Evolutionary conservation across 1,140 invertebrate genomes (phyloP).

Genomic region (Drosophila eugracilis): DNA sequence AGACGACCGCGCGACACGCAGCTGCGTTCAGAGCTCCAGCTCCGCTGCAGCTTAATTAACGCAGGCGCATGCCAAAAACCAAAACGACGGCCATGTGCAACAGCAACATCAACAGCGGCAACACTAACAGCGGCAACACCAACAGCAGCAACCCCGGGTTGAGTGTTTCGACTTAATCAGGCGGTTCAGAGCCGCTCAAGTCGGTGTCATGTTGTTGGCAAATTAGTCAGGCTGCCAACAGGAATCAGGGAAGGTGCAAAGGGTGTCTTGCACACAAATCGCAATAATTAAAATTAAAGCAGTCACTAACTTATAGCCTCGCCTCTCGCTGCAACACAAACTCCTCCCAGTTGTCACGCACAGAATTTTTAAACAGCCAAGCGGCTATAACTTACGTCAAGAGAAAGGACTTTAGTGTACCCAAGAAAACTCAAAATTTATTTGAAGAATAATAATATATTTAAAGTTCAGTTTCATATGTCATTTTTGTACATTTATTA

Average conservation of each 20-base stretch:
- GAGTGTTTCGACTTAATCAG: constrained; percentile 78
- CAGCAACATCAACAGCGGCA: constrained; percentile 10
- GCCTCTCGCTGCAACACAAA: constrained; percentile 14
- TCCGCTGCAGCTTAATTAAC: constrained; percentile 73
- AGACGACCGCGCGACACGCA: constrained; percentile 62
- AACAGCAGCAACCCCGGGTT: constrained; percentile 21
- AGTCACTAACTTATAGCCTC: constrained; percentile 65
- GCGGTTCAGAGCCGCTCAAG: constrained; percentile 48
- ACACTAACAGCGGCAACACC: constrained; percentile 20
- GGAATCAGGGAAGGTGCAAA: not conserved
- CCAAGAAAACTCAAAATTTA: not conserved
- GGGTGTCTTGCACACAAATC: constrained; percentile 26
- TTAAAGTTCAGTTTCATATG: not conserved
- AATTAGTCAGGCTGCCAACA: constrained; percentile 64
- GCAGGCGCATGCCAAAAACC: constrained; percentile 73
- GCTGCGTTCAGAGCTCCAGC: constrained; percentile 28
- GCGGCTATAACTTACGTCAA: not conserved
- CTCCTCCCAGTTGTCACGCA: constrained; percentile 31
- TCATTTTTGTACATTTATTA: not conserved
- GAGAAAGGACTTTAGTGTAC: not conserved
- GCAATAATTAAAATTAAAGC: constrained; percentile 80
- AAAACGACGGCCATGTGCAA: constrained; percentile 47
- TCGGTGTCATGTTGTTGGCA: constrained; percentile 77
- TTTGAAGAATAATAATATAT: not conserved
- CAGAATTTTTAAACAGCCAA: constrained; percentile 9